Evolutionary conservation across 2,113 vertebrate genomes (phyloP).

Genomic region (Vimba vimba): DNA sequence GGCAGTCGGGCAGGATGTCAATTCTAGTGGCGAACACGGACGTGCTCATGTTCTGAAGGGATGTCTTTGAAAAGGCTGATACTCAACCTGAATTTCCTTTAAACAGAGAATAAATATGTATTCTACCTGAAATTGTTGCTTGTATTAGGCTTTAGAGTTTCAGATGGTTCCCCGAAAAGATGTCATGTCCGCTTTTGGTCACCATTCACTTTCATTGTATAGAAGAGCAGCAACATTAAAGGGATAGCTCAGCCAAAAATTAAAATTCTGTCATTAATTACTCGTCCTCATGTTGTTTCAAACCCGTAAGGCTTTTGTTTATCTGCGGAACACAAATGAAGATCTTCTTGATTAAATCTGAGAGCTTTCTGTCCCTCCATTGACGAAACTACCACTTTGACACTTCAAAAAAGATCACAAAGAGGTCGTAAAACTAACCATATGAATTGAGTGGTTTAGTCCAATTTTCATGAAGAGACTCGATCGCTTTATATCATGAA

Average conservation of each 20-base stretch:
- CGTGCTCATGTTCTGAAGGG: slow-evolving; percentile 19
- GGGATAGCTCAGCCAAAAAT: not conserved
- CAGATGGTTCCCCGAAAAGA: not conserved
- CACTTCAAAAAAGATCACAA: no score
- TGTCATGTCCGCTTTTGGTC: not conserved
- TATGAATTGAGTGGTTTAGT: no score
- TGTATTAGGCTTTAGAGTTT: not conserved
- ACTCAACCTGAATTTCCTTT: not conserved
- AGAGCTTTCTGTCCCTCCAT: no score
- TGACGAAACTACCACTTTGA: no score
- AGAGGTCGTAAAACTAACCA: no score
- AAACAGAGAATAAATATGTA: not conserved
- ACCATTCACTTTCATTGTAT: not conserved
- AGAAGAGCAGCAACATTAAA: not conserved
- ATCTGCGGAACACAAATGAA: no score
- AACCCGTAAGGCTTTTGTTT: no score
- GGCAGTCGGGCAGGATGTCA: slow-evolving; percentile 57
- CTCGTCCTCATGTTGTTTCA: no score
- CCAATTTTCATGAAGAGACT: no score
- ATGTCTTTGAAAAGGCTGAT: slow-evolving; percentile 14
- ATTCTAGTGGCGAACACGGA: slow-evolving; percentile 40
- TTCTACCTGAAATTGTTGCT: not conserved
- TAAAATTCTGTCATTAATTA: no score
- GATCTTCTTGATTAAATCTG: no score
- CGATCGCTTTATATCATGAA: no score